phyloP scores from a whole-genome alignment of 2,888 invertebrate genomes.

The Bombylius major region DNA sequence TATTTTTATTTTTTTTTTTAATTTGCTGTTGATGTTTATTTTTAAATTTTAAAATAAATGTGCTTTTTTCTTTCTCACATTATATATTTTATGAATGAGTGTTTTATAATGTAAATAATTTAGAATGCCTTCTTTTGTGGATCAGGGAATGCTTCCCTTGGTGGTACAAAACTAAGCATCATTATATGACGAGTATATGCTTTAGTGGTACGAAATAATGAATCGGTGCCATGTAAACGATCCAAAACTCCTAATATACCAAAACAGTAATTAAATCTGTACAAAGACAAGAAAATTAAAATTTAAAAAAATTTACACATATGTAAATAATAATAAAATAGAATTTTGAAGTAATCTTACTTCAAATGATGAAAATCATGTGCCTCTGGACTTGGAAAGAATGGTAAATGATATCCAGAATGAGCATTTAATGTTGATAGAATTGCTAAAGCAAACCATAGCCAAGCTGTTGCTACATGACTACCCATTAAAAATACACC shows the following conservation, averaged over 20 bases:
- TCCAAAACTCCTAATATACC: constrained; percentile 73
- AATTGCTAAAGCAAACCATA: constrained; percentile 70
- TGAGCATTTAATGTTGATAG: constrained; percentile 68
- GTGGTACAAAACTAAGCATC: constrained; percentile 53
- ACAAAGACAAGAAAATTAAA: constrained; percentile 13
- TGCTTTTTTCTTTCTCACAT: too few species aligned
- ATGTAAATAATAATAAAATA: background rate
- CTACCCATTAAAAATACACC: constrained; percentile 63
- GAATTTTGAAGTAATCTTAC: constrained; percentile 36
- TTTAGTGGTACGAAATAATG: constrained; percentile 56
- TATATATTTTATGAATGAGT: too few species aligned
- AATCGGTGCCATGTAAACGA: constrained; percentile 71
- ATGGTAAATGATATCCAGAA: constrained; percentile 75
- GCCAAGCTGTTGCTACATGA: constrained; percentile 62
- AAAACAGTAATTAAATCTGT: constrained; percentile 71
- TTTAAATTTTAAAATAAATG: too few species aligned
- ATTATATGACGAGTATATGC: constrained; percentile 59
- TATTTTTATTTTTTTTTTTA: too few species aligned
- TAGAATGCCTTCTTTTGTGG: constrained; percentile 26
- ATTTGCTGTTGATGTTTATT: too few species aligned
- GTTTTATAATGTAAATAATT: background rate
- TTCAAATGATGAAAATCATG: constrained; percentile 82
- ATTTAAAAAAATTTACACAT: background rate
- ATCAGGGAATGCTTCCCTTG: constrained; percentile 56
- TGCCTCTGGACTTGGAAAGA: constrained; percentile 73